Evolutionary conservation across 2,797 vertebrate genomes (phyloP), one percentile per base, ranked within the genome.

Genomic region (Phoeniculus purpureus): DNA sequence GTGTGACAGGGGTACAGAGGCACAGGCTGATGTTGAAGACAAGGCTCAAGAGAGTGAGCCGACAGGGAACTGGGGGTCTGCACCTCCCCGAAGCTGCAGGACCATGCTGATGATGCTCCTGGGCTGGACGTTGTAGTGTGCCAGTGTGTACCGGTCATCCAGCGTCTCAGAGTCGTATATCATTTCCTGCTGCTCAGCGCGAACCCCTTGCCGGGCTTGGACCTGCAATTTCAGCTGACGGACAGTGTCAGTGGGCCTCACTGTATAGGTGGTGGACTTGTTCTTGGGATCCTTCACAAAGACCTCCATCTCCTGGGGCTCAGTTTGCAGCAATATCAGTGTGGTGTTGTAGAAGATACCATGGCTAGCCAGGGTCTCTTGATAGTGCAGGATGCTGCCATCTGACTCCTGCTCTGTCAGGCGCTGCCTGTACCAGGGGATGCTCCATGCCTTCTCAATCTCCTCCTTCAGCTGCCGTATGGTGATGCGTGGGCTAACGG

Each of bases 321-420:
- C 34, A 0, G 7, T 85, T 19, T 81, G 67, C 85, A 95, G 73
- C 66, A 96, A 70, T 60, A 45, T 0, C 45, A 96, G 34, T 0
- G 2, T 62, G 80, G 89, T 89, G 66, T 6, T 29, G 52, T 91
- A 93, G 85, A 93, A 95, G 82, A 96, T 87, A 60, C 79, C 40
- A 0, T 87, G 1, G 1, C 0, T 21, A 12, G 93, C 95, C 89
- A 96, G 67, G 34, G 82, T 95, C 14, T 70, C 3, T 0, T 3
- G 0, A 1, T 92, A 60, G 40, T 85, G 29, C 12, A 95, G 91
- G 18, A 2, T 5, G 29, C 0, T 40, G 8, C 14, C 17, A 13
- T 14, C 14, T 0, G 12, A 1, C 11, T 85, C 34, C 70, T 89
- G 84, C 50, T 9, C 62, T 0, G 45, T 56, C 85, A 96, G 78